phyloP scores from a whole-genome alignment of 2,797 vertebrate species.

The Bradypus variegatus region DNA sequence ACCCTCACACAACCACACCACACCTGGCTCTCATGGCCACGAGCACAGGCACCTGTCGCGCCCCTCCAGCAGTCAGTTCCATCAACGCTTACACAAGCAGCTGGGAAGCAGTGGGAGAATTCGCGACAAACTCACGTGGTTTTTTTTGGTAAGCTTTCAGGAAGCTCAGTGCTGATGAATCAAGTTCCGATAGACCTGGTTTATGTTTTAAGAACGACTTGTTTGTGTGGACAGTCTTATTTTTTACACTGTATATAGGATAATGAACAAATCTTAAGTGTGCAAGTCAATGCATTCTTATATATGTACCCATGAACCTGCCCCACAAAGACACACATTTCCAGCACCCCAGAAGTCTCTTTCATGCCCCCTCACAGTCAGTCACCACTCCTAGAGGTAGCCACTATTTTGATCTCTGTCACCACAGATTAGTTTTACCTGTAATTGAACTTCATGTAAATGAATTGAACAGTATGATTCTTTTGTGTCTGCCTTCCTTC shows the following conservation, averaged over 20 bases:
- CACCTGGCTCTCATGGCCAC: neutral
- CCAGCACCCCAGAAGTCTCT: neutral
- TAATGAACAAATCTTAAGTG: neutral
- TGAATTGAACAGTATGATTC: no score
- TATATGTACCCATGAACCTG: neutral
- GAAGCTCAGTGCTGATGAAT: neutral
- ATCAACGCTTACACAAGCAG: neutral
- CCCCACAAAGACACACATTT: neutral
- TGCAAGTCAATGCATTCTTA: neutral
- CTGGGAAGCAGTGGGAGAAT: neutral
- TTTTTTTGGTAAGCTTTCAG: neutral
- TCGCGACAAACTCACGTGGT: neutral
- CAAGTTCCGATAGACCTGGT: neutral
- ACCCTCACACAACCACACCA: neutral
- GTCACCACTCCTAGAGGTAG: neutral
- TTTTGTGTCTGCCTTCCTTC: neutral
- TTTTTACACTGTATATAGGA: neutral
- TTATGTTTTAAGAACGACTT: neutral
- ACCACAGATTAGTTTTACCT: neutral
- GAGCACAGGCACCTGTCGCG: neutral
- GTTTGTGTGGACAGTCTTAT: neutral
- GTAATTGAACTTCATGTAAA: neutral
- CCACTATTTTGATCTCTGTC: neutral
- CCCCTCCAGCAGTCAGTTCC: neutral
- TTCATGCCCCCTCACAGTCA: neutral